A percentile compares a stretch with the other conserved stretches of the same genome.
phyloP scores from a whole-genome alignment of 1,140 invertebrate genomes.

The Panagrolaimus sp. region DNA sequence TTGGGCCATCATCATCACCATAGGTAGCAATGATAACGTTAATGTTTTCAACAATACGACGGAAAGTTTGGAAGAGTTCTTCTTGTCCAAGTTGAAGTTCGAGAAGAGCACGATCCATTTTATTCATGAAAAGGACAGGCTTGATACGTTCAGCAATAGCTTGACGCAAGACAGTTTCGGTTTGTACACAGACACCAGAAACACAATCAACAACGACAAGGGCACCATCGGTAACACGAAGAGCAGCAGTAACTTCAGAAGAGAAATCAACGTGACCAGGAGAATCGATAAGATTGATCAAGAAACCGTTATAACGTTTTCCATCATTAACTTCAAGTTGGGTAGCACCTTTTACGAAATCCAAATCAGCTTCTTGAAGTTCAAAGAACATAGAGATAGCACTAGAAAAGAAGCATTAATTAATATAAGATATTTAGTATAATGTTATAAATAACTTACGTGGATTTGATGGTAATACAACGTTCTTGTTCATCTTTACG shows the following conservation, averaged over 20 bases:
- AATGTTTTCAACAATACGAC: constrained; percentile 97
- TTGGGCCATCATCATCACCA: constrained; percentile 88
- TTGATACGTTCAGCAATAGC: constrained; percentile 97
- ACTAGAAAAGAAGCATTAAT: constrained; percentile 63
- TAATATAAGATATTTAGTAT: not conserved
- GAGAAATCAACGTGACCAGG: constrained; percentile 99
- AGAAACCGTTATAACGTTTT: constrained; percentile 79
- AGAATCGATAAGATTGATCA: constrained; percentile 98
- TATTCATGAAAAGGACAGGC: constrained; percentile 99
- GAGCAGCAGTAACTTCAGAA: constrained; percentile 94
- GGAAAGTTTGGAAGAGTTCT: constrained; percentile 97
- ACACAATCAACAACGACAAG: constrained; percentile 99
- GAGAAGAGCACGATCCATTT: constrained; percentile 91
- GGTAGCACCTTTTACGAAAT: constrained; percentile 66
- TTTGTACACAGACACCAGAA: constrained; percentile 97
- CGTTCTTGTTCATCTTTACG: constrained; percentile 98
- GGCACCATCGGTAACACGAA: constrained; percentile 97
- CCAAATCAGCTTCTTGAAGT: constrained; percentile 77
- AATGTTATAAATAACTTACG: constrained; percentile 68
- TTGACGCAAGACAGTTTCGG: constrained; percentile 95
- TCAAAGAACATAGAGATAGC: constrained; percentile 98
- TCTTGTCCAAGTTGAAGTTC: constrained; percentile 86
- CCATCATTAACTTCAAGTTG: constrained; percentile 66
- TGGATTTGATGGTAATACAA: constrained; percentile 99
- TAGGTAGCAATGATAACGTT: constrained; percentile 99